These are phyloP conservation scores for Onychomys torridus DNA, from an alignment of 2,797 vertebrate genomes.

Conservation along the genomic window DNA sequence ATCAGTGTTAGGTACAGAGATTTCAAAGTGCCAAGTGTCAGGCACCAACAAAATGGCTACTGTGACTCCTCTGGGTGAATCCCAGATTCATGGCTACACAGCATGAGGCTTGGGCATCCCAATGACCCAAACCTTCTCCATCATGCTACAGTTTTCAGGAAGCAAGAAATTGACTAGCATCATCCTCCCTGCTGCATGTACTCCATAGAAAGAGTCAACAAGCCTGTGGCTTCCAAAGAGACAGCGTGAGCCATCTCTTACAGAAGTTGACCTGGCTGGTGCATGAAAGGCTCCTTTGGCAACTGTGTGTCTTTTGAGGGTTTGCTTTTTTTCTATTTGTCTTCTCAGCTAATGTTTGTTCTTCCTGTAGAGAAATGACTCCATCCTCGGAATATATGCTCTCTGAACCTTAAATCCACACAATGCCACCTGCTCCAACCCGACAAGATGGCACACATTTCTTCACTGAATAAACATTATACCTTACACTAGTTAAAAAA, in stretches of 20 bases:
- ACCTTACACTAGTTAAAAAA: background rate
- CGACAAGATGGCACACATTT: background rate
- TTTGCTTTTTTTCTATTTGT: background rate
- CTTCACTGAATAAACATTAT: background rate
- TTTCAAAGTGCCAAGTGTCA: background rate
- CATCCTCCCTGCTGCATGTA: accelerated
- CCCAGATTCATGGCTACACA: background rate
- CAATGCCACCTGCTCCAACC: background rate
- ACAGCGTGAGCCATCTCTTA: accelerated
- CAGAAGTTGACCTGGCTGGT: background rate
- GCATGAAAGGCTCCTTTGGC: accelerated
- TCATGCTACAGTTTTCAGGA: accelerated
- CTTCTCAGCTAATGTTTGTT: background rate
- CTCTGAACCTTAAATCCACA: background rate
- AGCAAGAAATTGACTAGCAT: too few species aligned
- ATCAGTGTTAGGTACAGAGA: background rate
- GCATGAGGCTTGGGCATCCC: too few species aligned
- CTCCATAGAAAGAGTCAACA: accelerated
- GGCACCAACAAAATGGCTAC: background rate
- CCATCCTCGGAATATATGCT: background rate
- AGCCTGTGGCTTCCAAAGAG: too few species aligned
- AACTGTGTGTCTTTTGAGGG: accelerated
- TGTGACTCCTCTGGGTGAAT: too few species aligned
- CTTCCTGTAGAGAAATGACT: background rate
- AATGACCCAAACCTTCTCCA: background rate